phyloP scores from a whole-genome alignment of 2,888 invertebrate genomes.

The Automeris io region DNA sequence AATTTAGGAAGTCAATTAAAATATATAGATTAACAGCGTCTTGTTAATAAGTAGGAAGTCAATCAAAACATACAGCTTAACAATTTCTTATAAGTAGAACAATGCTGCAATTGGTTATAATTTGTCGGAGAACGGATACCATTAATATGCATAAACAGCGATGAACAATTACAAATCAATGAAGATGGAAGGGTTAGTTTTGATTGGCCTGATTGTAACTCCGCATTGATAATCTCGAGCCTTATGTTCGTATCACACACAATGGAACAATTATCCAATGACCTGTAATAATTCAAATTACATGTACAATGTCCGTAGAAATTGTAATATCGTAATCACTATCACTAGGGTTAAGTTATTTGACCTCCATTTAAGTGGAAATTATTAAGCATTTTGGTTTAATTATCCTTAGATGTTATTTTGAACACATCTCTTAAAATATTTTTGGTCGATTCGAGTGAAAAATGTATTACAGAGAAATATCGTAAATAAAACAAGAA shows the following conservation, averaged over 20 bases:
- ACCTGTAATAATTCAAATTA: conserved; percentile 8
- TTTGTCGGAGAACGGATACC: conserved; percentile 11
- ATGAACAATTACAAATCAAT: conserved; percentile 14
- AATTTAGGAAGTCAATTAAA: no score
- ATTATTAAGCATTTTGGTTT: no score
- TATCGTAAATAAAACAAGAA: no score
- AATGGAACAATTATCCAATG: conserved; percentile 23
- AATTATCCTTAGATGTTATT: no score
- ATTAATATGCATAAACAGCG: conserved; percentile 19
- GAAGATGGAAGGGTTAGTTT: conserved; percentile 20
- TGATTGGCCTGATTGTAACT: conserved; percentile 10
- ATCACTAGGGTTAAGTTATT: conserved; percentile 3
- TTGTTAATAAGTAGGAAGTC: no score
- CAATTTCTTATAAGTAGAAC: background rate
- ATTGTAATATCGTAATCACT: conserved; percentile 7
- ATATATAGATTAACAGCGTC: no score
- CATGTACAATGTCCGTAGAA: no score
- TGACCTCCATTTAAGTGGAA: background rate
- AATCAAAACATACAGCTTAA: no score
- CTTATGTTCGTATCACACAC: conserved; percentile 10
- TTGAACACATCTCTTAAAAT: no score
- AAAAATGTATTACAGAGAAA: no score
- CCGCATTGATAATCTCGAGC: conserved; percentile 5
- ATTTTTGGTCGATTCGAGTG: no score
- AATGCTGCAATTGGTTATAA: background rate